Evolutionary conservation across 2,888 invertebrate species (phyloP), one percentile per base, ranked within the genome.

Genomic region (Amphipoea lucens): DNA sequence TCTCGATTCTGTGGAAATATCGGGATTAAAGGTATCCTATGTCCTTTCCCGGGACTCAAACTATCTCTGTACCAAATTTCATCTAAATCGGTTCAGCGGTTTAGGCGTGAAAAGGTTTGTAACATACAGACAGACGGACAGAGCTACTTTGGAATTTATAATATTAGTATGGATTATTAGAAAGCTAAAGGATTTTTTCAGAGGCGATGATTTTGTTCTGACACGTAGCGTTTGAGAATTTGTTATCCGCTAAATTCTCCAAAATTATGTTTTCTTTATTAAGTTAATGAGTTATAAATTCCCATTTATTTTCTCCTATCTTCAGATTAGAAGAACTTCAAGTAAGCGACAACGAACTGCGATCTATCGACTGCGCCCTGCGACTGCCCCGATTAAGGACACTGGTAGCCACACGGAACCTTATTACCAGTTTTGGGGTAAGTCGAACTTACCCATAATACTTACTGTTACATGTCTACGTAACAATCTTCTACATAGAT

Each of bases 291-390:
- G 57, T 60, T 60, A 60, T 60, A 11, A 60, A 60, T 60, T n/a
- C 17, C 4, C 20, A 23, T 48, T 45, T 42, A 2, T 65, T n/a
- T 54, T 74, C 12, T 63, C 48, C 40, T 23, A 42, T 54, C 7
- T 78, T 63, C 96, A 98, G 98, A 93, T 96, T 98, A 92, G 97
- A 97, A 92, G 98, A 98, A 94, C 95, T 98, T 83, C 97, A 98
- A 88, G 96, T 98, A 89, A 98, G 98, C 95, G 97, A 98, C 94
- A 98, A 98, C 97, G 97, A 97, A 92, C 95, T 98, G 88, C 97
- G 97, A 90, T 97, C 97, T 71, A 91, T 98, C 89, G 96, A 97
- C 84, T 96, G 97, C 88, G 95, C 97, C 90, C 97, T 97, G 88
- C 96, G 97, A 84, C 95, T 98, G 88, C 97, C 97, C 82, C 97